Conservation (phyloP, 2,888 invertebrate genomes). For the Myopa testacea region DNA sequence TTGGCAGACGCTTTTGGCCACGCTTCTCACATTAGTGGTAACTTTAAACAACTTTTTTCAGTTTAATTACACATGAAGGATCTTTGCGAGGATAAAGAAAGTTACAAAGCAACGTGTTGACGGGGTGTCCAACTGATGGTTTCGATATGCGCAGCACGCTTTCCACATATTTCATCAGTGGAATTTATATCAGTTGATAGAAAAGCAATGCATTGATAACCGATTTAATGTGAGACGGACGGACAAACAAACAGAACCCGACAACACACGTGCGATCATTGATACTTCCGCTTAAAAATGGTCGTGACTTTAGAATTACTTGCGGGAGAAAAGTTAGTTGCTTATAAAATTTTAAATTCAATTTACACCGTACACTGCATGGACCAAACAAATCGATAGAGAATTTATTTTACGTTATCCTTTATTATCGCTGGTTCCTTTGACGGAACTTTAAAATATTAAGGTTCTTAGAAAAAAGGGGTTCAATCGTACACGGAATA, state of each 20-base stretch:
- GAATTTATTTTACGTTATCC: neutral
- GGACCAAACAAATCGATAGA: slow-evolving; percentile 44
- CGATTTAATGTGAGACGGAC: neutral
- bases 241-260: neutral
- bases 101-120: slow-evolving; percentile 58
- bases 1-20: neutral
- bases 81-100: slow-evolving; percentile 46
- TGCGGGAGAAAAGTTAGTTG: neutral
- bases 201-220: neutral
- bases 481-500: no score
- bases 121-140: slow-evolving; percentile 57
- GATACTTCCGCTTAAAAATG: slow-evolving; percentile 49
- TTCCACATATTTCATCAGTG: slow-evolving; percentile 61
- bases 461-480: no score
- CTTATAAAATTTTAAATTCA: slow-evolving; percentile 45
- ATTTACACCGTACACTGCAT: slow-evolving; percentile 12
- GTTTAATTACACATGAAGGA: slow-evolving; percentile 8
- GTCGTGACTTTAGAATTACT: neutral
- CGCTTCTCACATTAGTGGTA: slow-evolving; percentile 9
- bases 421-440: slow-evolving; percentile 19
- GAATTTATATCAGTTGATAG: slow-evolving; percentile 37
- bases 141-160: slow-evolving; percentile 59
- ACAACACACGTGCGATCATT: slow-evolving; percentile 33
- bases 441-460: no score
- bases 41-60: slow-evolving; percentile 10